Base-by-base conservation (phyloP, 2,888 invertebrate species). In the Diaphora mendica region DNA sequence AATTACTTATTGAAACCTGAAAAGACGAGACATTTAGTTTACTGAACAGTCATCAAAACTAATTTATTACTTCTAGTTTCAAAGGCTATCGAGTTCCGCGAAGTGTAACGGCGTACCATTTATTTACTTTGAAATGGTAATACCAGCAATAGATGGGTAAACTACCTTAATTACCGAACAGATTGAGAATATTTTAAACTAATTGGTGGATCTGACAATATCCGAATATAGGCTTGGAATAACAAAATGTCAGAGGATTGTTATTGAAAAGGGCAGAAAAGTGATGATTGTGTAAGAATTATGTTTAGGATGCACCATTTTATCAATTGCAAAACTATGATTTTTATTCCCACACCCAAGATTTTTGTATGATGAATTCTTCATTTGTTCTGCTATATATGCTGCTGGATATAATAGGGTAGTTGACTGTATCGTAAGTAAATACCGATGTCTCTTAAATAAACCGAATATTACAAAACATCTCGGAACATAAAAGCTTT, bases 51-150 rank as follows among this genome's bases (percentile, higher is more conserved):
- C 26, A 71, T 65, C n/a, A 11, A 30, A 62, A 30, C 8, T 17
- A 62, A 62, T 62, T 65, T 48, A 51, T 68, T 68, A 62, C 33
- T 9, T 42, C 55, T 59, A 26, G 66, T 65, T 55, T 9, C 66
- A 30, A 71, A 65, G 65, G 42, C 69, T 70, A 33, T 62, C 33
- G 30, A 42, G 48, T 69, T 66, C 71, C 51, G 11, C 23, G 44
- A 73, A 74, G 35, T 68, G 9, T 48, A 77, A 71, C 70, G 39
- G 35, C n/a, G 39, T 17, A 26, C 51, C 64, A 72, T 72, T 72
- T 70, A 64, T 74, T 74, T 70, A 67, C 70, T 72, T 74, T 71
- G 59, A 73, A 70, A 68, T 65, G 64, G 11, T 70, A 71, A 76
- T 76, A 51, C 59, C 0, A 33, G 15, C 13, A 66, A 67, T 72